Percentiles rank a stretch among this genome's conserved stretches.
phyloP scores from a whole-genome alignment of 2,797 vertebrate species.

The Rhinogobio ventralis region DNA sequence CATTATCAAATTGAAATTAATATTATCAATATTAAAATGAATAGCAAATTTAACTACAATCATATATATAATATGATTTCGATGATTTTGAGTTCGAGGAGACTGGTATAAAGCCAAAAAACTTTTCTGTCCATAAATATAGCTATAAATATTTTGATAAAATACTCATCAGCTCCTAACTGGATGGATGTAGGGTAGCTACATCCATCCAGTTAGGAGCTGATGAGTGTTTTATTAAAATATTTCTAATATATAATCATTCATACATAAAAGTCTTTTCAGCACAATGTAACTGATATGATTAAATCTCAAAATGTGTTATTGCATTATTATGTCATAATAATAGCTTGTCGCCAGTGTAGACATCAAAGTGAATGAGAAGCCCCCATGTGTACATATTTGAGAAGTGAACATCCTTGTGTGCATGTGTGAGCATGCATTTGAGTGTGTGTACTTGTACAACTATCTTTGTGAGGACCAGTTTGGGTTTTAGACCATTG shows the following conservation, averaged over 20 bases:
- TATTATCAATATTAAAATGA: neutral
- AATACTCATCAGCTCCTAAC: too few relatives aligned
- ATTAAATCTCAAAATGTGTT: neutral
- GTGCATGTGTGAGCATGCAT: conserved; percentile 5
- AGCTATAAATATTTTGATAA: neutral
- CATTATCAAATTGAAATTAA: too few relatives aligned
- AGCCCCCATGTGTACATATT: conserved; percentile 38
- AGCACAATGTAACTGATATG: neutral
- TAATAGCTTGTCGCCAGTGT: neutral
- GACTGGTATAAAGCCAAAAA: too few relatives aligned
- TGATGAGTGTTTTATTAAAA: neutral
- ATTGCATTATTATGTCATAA: neutral
- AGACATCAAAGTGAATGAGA: conserved; percentile 23
- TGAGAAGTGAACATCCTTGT: conserved; percentile 9
- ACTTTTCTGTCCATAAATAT: neutral
- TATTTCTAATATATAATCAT: neutral
- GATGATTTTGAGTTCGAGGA: neutral
- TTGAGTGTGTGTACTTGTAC: conserved; percentile 3
- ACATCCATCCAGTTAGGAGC: neutral
- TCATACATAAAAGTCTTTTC: neutral
- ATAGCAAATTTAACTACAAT: neutral
- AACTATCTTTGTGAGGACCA: neutral
- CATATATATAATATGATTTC: neutral
- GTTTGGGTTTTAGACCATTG: neutral
- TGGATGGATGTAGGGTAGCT: too few relatives aligned